Conservation (phyloP, 2,797 vertebrate species). For the Cuculus canorus region DNA sequence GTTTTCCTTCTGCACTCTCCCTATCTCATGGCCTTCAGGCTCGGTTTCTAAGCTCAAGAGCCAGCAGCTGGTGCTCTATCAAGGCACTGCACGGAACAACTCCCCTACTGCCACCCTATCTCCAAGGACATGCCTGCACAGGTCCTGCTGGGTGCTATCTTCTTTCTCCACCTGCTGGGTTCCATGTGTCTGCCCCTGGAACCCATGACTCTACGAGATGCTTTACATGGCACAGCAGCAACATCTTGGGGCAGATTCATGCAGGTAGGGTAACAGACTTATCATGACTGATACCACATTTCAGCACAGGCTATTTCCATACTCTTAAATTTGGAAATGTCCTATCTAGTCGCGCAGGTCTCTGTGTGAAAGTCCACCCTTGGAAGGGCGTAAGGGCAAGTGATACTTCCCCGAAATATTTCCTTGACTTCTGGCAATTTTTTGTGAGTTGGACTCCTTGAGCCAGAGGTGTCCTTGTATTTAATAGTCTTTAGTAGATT, state of each 20-base stretch:
- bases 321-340: background rate
- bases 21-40: constrained; percentile 40
- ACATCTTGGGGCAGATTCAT: background rate
- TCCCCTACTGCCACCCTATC: background rate
- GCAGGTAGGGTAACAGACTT: background rate
- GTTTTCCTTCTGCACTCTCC: background rate
- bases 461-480: background rate
- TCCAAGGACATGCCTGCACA: background rate
- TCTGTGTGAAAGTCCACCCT: background rate
- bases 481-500: background rate
- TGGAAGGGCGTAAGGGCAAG: background rate
- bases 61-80: constrained; percentile 6
- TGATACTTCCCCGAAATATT: background rate
- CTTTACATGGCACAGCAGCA: background rate
- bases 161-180: background rate
- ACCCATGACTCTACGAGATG: background rate
- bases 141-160: background rate
- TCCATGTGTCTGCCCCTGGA: accelerated
- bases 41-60: background rate
- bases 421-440: background rate
- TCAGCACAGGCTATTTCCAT: background rate
- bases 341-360: background rate
- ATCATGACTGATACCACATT: accelerated
- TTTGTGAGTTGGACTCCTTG: background rate
- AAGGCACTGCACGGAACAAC: background rate